Evolutionary conservation across 2,888 invertebrate genomes (phyloP).

Genomic region (Cheilosia pagana): DNA sequence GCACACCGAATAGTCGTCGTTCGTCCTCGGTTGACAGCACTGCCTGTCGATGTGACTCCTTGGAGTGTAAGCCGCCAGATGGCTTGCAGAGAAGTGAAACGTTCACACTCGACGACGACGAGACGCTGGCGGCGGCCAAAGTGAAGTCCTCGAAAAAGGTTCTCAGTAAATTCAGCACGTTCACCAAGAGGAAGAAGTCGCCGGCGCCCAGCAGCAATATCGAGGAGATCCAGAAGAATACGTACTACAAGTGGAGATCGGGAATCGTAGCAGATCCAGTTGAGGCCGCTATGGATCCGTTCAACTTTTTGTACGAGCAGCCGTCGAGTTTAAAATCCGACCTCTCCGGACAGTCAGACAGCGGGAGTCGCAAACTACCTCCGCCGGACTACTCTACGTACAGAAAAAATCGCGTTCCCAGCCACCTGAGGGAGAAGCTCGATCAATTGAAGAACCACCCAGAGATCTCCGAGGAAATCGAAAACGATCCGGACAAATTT

Average conservation of each 20-base stretch:
- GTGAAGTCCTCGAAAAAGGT: constrained; percentile 81
- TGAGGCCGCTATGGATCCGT: constrained; percentile 81
- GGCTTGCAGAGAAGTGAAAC: constrained; percentile 81
- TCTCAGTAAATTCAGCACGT: constrained; percentile 82
- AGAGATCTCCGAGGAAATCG: constrained; percentile 77
- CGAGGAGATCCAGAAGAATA: constrained; percentile 39
- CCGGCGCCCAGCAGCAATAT: constrained; percentile 76
- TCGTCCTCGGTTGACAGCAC: constrained; percentile 62
- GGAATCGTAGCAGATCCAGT: constrained; percentile 79
- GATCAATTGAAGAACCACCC: constrained; percentile 79
- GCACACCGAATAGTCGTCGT: constrained; percentile 79
- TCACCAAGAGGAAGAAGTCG: constrained; percentile 81
- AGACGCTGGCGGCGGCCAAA: constrained; percentile 78
- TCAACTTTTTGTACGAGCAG: constrained; percentile 81
- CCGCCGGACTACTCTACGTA: constrained; percentile 80
- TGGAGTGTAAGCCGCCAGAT: constrained; percentile 77
- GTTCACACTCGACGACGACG: constrained; percentile 80
- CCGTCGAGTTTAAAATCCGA: constrained; percentile 78
- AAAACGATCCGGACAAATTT: constrained; percentile 79
- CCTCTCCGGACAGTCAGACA: constrained; percentile 34
- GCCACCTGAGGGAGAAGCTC: constrained; percentile 79
- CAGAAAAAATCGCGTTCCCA: constrained; percentile 80
- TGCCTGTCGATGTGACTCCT: constrained; percentile 78
- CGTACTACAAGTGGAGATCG: constrained; percentile 81
- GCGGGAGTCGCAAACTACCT: constrained; percentile 10